These are phyloP conservation scores for Meteorus cinctellus DNA, from an alignment of 2,888 invertebrate species.

Conservation along the genomic window DNA sequence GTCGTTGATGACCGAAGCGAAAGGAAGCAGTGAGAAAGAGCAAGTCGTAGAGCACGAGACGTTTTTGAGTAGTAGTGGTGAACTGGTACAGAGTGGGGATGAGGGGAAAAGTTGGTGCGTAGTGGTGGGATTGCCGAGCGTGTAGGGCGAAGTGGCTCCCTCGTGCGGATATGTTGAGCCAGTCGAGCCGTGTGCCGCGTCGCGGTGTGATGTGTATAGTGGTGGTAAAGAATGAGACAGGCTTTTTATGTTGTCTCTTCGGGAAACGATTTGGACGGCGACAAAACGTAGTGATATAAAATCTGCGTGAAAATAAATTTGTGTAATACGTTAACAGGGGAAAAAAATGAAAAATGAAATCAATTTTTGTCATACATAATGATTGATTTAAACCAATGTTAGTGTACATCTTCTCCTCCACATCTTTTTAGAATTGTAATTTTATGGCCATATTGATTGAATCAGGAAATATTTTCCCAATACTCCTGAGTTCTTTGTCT, in stretches of 20 bases:
- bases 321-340: not conserved
- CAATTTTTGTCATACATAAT: too few species aligned
- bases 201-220: constrained; percentile 59
- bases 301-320: not conserved
- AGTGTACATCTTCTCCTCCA: too few species aligned
- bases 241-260: not conserved
- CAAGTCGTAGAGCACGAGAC: not conserved
- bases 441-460: too few species aligned
- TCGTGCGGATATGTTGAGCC: constrained; percentile 62
- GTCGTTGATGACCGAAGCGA: not conserved
- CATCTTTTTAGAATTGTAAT: too few species aligned
- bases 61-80: not conserved
- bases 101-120: constrained; percentile 3
- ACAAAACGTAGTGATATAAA: not conserved
- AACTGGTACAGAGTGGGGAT: constrained; percentile 22
- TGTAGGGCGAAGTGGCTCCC: constrained; percentile 61
- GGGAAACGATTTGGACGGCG: not conserved
- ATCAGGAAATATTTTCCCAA: too few species aligned
- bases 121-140: constrained; percentile 33
- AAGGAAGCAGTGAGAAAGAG: not conserved
- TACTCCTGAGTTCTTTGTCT: too few species aligned
- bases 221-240: constrained; percentile 11
- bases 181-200: constrained; percentile 70
- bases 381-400: too few species aligned
- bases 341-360: too few species aligned